phyloP scores from a whole-genome alignment of 1,140 invertebrate species.

The Zophobas atratus region DNA sequence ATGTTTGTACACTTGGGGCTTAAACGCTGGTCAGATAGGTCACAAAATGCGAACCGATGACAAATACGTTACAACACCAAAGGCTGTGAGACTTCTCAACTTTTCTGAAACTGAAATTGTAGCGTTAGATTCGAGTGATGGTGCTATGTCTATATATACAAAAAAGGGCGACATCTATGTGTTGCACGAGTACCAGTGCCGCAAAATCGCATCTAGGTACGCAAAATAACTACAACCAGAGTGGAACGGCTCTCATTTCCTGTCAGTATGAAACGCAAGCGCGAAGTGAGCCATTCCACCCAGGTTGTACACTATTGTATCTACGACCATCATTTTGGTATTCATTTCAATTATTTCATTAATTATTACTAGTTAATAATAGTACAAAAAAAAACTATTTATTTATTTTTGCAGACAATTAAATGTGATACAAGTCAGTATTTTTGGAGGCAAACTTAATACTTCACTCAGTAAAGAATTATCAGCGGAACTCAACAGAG shows the following conservation, averaged over 20 bases:
- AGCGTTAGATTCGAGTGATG: conserved; percentile 75
- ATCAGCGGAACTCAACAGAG: conserved; percentile 58
- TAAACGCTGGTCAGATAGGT: conserved; percentile 83
- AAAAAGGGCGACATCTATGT: conserved; percentile 79
- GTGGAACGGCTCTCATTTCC: no score
- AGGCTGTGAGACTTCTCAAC: conserved; percentile 56
- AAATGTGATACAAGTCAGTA: conserved; percentile 69
- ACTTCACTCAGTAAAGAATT: conserved; percentile 68
- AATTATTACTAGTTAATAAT: no score
- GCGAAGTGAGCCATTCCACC: no score
- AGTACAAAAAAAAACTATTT: no score
- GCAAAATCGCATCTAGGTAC: conserved; percentile 79
- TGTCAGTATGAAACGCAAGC: no score
- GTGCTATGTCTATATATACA: conserved; percentile 78
- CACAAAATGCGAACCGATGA: conserved; percentile 68
- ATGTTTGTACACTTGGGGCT: conserved; percentile 76
- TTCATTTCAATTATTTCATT: no score
- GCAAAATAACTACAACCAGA: conserved; percentile 24
- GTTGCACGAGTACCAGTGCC: conserved; percentile 79
- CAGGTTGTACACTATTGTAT: no score
- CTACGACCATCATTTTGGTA: no score
- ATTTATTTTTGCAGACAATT: conserved; percentile 64
- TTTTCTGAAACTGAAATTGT: conserved; percentile 56
- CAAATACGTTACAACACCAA: conserved; percentile 60
- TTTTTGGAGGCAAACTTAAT: conserved; percentile 71